These are phyloP conservation scores for Poicephalus meyeri DNA, from an alignment of 2,113 vertebrate species.

Conservation along the genomic window DNA sequence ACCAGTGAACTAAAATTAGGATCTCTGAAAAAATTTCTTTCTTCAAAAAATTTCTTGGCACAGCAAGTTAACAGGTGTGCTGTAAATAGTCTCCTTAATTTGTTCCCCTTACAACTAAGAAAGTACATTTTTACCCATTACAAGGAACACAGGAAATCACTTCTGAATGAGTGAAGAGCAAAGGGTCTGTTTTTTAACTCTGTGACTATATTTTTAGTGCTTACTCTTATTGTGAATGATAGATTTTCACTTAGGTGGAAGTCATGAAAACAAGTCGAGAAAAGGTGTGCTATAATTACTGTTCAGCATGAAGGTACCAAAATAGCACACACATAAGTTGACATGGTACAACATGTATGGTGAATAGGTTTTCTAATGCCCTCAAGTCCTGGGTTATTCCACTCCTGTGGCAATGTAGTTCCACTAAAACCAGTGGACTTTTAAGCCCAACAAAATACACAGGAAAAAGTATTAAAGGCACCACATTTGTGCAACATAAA, in stretches of 20 bases:
- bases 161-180: not conserved
- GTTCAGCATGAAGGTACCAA: not conserved
- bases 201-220: not conserved
- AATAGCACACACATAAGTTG: not conserved
- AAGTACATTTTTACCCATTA: not conserved
- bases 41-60: not conserved
- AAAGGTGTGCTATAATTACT: not conserved
- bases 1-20: not conserved
- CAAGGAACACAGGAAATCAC: not conserved
- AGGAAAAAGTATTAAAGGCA: not conserved
- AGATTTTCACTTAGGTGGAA: not conserved
- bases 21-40: not conserved
- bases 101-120: not conserved
- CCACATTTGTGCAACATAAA: not conserved
- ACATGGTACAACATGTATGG: not conserved
- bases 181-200: not conserved
- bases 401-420: not conserved
- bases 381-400: not conserved
- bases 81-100: constrained; percentile 1
- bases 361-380: not conserved
- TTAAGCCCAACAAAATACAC: not conserved
- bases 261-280: not conserved
- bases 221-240: not conserved
- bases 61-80: not conserved
- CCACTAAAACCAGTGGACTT: not conserved